A percentile compares a stretch with the other conserved stretches of the same genome.
phyloP scores from a whole-genome alignment of 2,113 vertebrate genomes.

The Pao palembangensis region DNA sequence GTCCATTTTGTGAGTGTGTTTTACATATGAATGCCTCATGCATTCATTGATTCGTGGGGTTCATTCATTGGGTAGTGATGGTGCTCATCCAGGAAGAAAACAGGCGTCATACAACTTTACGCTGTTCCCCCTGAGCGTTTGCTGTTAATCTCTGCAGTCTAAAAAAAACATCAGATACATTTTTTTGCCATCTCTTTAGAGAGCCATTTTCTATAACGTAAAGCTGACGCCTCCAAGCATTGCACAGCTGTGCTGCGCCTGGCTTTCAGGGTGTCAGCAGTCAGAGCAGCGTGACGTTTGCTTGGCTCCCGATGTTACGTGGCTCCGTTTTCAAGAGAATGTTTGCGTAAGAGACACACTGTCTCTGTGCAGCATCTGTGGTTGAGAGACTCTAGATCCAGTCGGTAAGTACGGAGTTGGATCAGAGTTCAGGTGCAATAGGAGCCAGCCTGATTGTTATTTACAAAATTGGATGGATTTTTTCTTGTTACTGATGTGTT shows the following conservation, averaged over 20 bases:
- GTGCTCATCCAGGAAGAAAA: slow-evolving; percentile 1
- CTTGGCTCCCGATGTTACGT: slow-evolving; percentile 25
- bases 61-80: slow-evolving; percentile 4
- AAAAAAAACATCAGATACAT: slow-evolving; percentile 8
- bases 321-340: neutral
- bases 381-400: too few species aligned
- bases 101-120: slow-evolving; percentile 7
- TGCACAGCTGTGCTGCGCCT: slow-evolving; percentile 21
- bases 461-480: too few species aligned
- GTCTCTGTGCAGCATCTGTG: neutral
- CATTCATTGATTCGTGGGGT: too few species aligned
- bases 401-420: too few species aligned
- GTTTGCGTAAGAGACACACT: slow-evolving; percentile 2
- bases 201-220: slow-evolving; percentile 18
- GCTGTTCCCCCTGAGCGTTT: slow-evolving; percentile 16
- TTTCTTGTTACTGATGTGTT: too few species aligned
- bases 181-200: slow-evolving; percentile 6
- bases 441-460: too few species aligned
- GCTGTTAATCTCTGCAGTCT: slow-evolving; percentile 19
- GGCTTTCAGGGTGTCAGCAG: slow-evolving; percentile 7
- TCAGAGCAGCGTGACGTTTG: slow-evolving; percentile 13
- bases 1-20: slow-evolving; percentile 21
- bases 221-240: slow-evolving; percentile 3
- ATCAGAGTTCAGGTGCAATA: too few species aligned
- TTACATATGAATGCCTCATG: neutral